These are phyloP conservation scores for Lepilemur septentrionalis DNA, from an alignment of 2,797 vertebrate species.

Conservation along the genomic window DNA sequence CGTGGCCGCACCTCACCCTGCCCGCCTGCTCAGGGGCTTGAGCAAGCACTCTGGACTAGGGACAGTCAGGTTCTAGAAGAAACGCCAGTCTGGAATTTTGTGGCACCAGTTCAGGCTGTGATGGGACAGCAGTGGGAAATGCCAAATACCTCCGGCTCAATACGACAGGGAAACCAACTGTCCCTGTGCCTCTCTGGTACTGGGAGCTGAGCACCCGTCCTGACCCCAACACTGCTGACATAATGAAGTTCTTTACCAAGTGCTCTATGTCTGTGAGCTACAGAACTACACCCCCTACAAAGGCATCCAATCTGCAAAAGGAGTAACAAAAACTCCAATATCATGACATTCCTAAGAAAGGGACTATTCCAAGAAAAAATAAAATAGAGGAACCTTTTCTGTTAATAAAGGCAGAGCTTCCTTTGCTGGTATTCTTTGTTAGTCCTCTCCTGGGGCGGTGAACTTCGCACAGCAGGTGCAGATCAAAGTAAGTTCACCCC, in stretches of 20 bases:
- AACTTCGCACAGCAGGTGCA: accelerated
- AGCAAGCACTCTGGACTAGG: too few species aligned
- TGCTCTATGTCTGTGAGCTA: accelerated
- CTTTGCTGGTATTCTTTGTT: accelerated
- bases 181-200: accelerated
- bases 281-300: too few species aligned
- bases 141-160: accelerated
- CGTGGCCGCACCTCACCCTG: neutral
- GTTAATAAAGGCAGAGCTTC: neutral
- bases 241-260: accelerated
- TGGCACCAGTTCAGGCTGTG: accelerated
- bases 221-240: accelerated
- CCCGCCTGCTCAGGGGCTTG: too few species aligned
- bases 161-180: accelerated
- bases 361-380: neutral
- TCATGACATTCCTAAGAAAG: accelerated
- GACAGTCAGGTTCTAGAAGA: neutral
- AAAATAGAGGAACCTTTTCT: neutral
- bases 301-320: neutral
- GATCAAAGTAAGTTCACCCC: slow-evolving; percentile 94
- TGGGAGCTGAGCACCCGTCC: accelerated
- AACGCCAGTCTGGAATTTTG: accelerated
- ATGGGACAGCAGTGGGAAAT: accelerated
- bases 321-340: neutral
- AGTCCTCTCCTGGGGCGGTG: accelerated